Evolutionary conservation across 1,140 invertebrate genomes (phyloP), one percentile per base, ranked within the genome.

Genomic region (Leptinotarsa undecemlineata): DNA sequence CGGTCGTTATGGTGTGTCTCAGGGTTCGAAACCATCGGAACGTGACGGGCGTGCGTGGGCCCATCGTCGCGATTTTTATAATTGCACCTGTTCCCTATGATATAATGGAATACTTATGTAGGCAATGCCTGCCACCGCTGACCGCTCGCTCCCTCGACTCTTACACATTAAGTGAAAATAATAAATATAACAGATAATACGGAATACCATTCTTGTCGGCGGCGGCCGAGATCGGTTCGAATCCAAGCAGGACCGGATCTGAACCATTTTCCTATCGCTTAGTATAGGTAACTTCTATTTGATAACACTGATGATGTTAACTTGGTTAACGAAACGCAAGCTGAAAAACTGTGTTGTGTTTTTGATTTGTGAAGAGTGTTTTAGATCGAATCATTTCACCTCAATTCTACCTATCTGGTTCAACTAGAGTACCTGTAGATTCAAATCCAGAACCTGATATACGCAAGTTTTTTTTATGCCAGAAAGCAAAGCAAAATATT

Each of bases 71-170:
- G 20, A 64, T 80, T 80, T 80, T 80, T 80, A 80, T 80, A 80
- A 80, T 78, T 68, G 77, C 79, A 80, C 79, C 79, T 80, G 79
- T 78, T 78, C 69, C 33, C 78, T 78, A 78, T 80, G 79, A 80
- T 80, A 80, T 80, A 80, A 80, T 80, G 79, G 79, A 78, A 78
- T 80, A 80, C 75, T 80, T 78, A 76, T 78, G 79, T 77, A 68
- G 75, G 77, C 76, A 76, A 72, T 68, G 71, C 66, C 15, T 57
- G 63, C 63, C 20, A 20, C 63, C 63, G 76, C 77, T 78, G 75
- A 74, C 75, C 75, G 73, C 75, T 77, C 77, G 77, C 77, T 78
- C 60, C 33, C 20, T 64, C 74, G 76, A 76, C 77, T 78, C 77
- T 78, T 78, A 77, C 77, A 78, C 77, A 73, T 78, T 78, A 77